A percentile compares a stretch with the other conserved stretches of the same genome.
Evolutionary conservation across 1,140 invertebrate species (phyloP).

Genomic region (Bombus turneri): DNA sequence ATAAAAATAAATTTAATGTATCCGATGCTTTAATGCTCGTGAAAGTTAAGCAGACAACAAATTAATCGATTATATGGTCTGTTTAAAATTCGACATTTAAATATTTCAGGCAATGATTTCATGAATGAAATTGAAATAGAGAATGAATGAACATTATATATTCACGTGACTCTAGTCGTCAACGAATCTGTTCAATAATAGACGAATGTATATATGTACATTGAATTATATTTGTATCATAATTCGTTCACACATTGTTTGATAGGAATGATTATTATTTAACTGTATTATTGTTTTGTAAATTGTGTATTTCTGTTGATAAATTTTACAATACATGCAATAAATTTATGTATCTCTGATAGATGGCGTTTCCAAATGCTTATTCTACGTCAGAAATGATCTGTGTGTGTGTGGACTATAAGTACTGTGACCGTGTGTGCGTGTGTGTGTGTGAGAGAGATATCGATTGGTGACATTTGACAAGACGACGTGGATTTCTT

Average conservation of each 20-base stretch:
- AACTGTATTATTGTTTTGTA: neutral
- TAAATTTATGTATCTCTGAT: neutral
- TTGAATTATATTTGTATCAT: too few relatives aligned
- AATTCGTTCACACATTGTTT: neutral
- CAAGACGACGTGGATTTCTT: slow-evolving; percentile 16
- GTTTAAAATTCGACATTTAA: neutral
- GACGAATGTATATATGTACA: neutral
- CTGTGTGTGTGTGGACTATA: neutral
- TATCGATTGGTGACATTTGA: slow-evolving; percentile 61
- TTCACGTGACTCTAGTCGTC: neutral
- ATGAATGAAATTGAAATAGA: neutral
- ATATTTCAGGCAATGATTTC: neutral
- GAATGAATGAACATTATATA: neutral
- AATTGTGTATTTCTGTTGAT: neutral
- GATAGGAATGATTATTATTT: neutral
- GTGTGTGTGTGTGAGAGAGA: too few relatives aligned
- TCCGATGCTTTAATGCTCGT: neutral
- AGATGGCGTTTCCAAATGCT: slow-evolving; percentile 38
- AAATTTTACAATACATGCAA: neutral
- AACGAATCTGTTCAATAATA: slow-evolving; percentile 16
- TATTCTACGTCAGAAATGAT: slow-evolving; percentile 32
- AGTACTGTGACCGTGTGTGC: too few relatives aligned
- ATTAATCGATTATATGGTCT: neutral
- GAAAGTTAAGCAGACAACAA: neutral
- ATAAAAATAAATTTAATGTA: slow-evolving; percentile 55